Conservation (phyloP, 2,888 invertebrate species). For the Pachymerium ferrugineum region DNA sequence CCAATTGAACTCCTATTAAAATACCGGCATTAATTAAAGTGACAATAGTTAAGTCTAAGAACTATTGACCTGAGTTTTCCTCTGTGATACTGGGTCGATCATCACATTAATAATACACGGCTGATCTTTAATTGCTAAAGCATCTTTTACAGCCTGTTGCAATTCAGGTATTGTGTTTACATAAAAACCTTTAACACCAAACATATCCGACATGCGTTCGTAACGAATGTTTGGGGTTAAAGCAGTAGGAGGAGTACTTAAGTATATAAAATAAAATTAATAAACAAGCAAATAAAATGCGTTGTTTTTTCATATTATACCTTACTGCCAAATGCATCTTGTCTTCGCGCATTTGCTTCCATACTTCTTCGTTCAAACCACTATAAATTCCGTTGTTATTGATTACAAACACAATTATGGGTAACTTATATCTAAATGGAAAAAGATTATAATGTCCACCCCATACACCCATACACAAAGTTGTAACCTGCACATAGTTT, state of each 20-base stretch:
- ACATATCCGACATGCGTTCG: constrained; percentile 83
- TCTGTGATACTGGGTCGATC: constrained; percentile 78
- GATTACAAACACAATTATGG: constrained; percentile 80
- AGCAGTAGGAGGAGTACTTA: constrained; percentile 76
- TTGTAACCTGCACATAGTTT: constrained; percentile 75
- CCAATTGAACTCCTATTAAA: background rate
- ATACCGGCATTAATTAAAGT: background rate
- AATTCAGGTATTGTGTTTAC: constrained; percentile 73
- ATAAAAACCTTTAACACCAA: constrained; percentile 72
- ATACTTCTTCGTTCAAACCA: constrained; percentile 72
- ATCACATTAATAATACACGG: constrained; percentile 86
- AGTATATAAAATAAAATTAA: constrained; percentile 38
- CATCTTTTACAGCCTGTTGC: constrained; percentile 60
- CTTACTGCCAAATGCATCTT: constrained; percentile 66
- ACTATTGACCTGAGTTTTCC: constrained; percentile 80
- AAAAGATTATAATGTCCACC: background rate
- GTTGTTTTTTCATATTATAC: constrained; percentile 51
- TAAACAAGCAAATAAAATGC: background rate
- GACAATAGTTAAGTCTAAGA: background rate
- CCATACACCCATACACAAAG: constrained; percentile 8
- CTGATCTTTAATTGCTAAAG: constrained; percentile 62
- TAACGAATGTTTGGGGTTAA: constrained; percentile 74
- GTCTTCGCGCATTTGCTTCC: constrained; percentile 59
- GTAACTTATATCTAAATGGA: constrained; percentile 53
- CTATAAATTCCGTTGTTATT: constrained; percentile 95